Evolutionary conservation across 2,113 vertebrate species (phyloP).

Genomic region (Hemicordylus capensis): DNA sequence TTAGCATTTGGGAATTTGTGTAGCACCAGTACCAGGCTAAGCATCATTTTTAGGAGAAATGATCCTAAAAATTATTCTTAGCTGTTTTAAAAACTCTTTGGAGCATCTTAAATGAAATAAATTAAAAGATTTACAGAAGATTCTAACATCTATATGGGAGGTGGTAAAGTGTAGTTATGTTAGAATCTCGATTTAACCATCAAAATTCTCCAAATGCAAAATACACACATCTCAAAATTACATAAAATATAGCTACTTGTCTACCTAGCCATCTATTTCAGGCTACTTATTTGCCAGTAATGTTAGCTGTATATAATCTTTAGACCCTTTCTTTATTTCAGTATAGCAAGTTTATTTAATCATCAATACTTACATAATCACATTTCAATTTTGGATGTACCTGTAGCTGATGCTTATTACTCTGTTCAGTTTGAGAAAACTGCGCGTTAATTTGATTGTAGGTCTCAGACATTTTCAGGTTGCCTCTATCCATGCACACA

Average conservation of each 20-base stretch:
- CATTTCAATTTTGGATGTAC: constrained; percentile 22
- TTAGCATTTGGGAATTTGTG: background rate
- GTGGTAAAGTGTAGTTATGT: background rate
- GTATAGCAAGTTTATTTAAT: background rate
- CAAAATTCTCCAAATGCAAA: background rate
- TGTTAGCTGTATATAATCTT: background rate
- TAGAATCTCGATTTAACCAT: background rate
- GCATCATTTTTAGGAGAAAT: background rate
- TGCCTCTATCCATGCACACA: constrained; percentile 23
- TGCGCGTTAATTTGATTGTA: constrained; percentile 2
- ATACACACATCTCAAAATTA: background rate
- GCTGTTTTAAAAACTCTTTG: background rate
- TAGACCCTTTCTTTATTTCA: background rate
- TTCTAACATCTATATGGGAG: background rate
- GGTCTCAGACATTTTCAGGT: constrained; percentile 10
- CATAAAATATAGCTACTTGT: background rate
- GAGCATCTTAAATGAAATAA: background rate
- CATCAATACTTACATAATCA: constrained; percentile 44
- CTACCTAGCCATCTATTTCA: background rate
- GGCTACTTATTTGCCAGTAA: background rate
- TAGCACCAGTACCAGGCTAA: background rate
- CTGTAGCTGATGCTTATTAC: background rate
- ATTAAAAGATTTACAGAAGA: background rate
- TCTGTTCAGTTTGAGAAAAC: constrained; percentile 35
- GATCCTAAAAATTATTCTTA: background rate